phyloP scores from a whole-genome alignment of 2,797 vertebrate genomes.

The Xenops minutus region DNA sequence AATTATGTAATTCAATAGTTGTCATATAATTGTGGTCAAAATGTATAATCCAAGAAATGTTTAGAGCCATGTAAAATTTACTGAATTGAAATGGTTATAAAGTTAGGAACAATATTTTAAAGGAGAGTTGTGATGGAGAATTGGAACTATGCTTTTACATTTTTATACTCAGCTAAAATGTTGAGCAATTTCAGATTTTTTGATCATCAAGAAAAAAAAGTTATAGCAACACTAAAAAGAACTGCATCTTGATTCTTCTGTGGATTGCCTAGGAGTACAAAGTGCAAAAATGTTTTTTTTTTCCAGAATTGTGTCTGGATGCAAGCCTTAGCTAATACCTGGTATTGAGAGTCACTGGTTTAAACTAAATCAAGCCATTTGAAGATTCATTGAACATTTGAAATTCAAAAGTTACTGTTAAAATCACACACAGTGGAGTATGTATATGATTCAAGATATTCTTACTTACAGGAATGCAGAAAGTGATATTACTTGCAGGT shows the following conservation, averaged over 20 bases:
- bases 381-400: too few species aligned
- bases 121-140: not conserved
- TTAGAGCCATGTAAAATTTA: not conserved
- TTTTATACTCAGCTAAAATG: not conserved
- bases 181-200: not conserved
- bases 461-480: not conserved
- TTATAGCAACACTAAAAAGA: not conserved
- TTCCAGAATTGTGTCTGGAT: not conserved
- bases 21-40: not conserved
- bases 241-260: not conserved
- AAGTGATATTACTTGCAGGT: not conserved
- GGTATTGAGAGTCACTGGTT: not conserved
- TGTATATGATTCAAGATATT: not conserved
- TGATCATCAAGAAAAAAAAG: not conserved
- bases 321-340: not conserved
- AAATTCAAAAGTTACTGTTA: not conserved
- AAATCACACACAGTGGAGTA: not conserved
- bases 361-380: not conserved
- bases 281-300: accelerated
- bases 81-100: not conserved
- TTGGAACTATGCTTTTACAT: not conserved
- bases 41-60: not conserved
- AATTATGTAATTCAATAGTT: constrained; percentile 1
- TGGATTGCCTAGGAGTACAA: not conserved
- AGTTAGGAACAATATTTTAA: not conserved